Evolutionary conservation across 1,140 invertebrate species (phyloP).

Genomic region (Teleopsis dalmanni): DNA sequence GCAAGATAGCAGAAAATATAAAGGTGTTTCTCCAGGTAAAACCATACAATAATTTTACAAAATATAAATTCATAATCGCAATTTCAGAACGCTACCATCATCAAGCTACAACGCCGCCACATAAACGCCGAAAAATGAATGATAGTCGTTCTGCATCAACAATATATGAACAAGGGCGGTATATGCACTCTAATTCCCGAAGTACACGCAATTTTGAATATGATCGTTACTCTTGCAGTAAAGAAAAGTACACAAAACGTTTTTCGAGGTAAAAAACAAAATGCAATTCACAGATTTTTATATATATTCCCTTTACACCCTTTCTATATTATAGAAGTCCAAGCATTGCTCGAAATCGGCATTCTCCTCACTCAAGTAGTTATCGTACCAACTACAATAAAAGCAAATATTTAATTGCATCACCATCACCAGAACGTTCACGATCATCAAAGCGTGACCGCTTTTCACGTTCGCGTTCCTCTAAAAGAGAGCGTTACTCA

Average conservation of each 20-base stretch:
- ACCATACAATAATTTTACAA: not conserved
- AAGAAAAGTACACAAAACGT: slow-evolving; percentile 31
- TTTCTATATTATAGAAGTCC: slow-evolving; percentile 24
- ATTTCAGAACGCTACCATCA: slow-evolving; percentile 21
- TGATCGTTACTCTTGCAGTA: slow-evolving; percentile 26
- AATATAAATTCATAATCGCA: not conserved
- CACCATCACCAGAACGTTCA: slow-evolving; percentile 24
- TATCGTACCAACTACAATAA: slow-evolving; percentile 20
- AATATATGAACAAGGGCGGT: slow-evolving; percentile 26
- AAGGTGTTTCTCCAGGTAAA: slow-evolving; percentile 6
- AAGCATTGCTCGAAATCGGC: slow-evolving; percentile 32
- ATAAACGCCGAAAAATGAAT: slow-evolving; percentile 39
- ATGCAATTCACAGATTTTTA: not conserved
- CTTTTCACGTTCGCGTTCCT: slow-evolving; percentile 24
- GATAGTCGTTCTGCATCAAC: slow-evolving; percentile 15
- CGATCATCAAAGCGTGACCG: slow-evolving; percentile 28
- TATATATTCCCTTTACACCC: not conserved
- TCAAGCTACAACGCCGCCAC: slow-evolving; percentile 33
- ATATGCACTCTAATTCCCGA: slow-evolving; percentile 18
- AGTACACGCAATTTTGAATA: slow-evolving; percentile 20
- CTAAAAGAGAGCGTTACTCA: slow-evolving; percentile 29
- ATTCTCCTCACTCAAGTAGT: too few relatives aligned
- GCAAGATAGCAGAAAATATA: slow-evolving; percentile 10
- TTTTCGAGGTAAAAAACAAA: slow-evolving; percentile 21
- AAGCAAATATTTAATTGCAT: slow-evolving; percentile 27